Base-by-base conservation (phyloP, 2,888 invertebrate species). In the Bombylius discolor region DNA sequence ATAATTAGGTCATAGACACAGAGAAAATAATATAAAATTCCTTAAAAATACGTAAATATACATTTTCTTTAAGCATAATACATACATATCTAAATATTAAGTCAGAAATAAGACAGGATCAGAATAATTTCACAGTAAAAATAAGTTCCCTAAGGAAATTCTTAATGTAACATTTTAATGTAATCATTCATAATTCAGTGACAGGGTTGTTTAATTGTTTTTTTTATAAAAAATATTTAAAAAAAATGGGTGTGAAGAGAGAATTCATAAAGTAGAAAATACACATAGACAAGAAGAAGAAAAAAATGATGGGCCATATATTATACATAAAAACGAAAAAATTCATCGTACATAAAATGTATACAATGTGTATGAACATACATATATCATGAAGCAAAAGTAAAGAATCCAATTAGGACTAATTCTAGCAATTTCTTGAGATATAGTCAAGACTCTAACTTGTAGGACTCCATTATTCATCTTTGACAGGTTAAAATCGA, bases 401-500 rank as follows among this genome's bases (percentile, higher is more conserved):
- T 11, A 55, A 50, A 42, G 12, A 58, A 58, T 58, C 58, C 58
- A 58, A 58, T 58, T 58, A 58, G 50, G 49, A 44, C 58, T 58
- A 58, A 58, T 58, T 58, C 55, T 47, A 39, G 48, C 56, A 56
- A 56, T 56, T 56, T 56, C 50, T 31, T 46, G 32, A 50, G 49
- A 51, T 51, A 50, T 23, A 50, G 33, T 33, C 44, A 31, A 39
- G 46, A 50, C 44, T 36, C 44, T 46, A 36, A 34, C 46, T 50
- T 50, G 46, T 36, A 50, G 50, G 46, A 55, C 54, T 56, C 51
- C 56, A 60, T 60, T 60, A 58, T 56, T 60, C 56, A 60, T 60
- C 55, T 60, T 60, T 59, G 59, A 56, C 56, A 60, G 55, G 59
- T 59, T 56, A 55, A 58, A 49, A 36, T 36, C 51, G 52, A 47